Conservation (phyloP, 1,140 invertebrate species). For the Tribolium castaneum region DNA sequence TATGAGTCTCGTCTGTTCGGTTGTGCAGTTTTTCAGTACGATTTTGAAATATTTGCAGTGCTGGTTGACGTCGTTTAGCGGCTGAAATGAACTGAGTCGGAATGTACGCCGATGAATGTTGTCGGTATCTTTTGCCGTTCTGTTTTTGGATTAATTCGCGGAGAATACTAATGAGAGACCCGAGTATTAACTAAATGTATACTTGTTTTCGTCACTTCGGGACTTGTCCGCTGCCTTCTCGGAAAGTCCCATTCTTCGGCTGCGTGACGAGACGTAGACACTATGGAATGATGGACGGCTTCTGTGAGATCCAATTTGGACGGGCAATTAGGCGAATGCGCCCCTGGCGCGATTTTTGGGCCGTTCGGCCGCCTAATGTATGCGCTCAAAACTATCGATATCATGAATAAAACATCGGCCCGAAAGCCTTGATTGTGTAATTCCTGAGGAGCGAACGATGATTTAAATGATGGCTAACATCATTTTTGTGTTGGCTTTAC, state of each 20-base stretch:
- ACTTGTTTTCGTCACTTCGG: constrained; percentile 59
- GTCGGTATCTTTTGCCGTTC: constrained; percentile 57
- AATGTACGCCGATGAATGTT: constrained; percentile 57
- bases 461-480: constrained; percentile 37
- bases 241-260: constrained; percentile 31
- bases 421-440: constrained; percentile 29
- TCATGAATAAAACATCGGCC: constrained; percentile 29
- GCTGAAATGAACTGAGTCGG: constrained; percentile 59
- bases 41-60: constrained; percentile 62
- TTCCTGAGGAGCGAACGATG: constrained; percentile 19
- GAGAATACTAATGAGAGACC: constrained; percentile 62
- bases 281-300: constrained; percentile 44
- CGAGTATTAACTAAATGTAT: constrained; percentile 60
- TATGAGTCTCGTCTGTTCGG: constrained; percentile 58
- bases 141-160: constrained; percentile 63
- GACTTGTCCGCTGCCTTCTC: constrained; percentile 43
- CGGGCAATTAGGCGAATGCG: constrained; percentile 37
- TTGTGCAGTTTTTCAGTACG: constrained; percentile 58
- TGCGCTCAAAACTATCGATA: constrained; percentile 26
- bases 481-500: constrained; percentile 40
- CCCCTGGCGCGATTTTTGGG: neutral
- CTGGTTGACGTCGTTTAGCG: constrained; percentile 59
- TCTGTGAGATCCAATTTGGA: constrained; percentile 40
- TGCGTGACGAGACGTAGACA: constrained; percentile 34
- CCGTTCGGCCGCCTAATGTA: constrained; percentile 7